phyloP scores from a whole-genome alignment of 2,113 vertebrate genomes.

The Mirounga angustirostris region DNA sequence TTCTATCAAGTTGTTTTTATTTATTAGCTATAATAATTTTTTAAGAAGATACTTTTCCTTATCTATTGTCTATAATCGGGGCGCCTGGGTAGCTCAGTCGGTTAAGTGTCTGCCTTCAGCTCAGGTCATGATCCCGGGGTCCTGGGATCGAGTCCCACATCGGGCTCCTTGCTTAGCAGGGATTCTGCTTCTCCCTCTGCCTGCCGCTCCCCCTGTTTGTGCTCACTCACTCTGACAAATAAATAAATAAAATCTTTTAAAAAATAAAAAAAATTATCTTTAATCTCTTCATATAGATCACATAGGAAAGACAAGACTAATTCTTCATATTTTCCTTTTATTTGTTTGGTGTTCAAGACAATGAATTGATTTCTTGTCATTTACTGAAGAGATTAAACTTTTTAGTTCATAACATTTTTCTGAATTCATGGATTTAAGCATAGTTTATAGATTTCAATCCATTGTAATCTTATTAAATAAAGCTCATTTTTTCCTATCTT shows the following conservation, averaged over 20 bases:
- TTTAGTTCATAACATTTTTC: background rate
- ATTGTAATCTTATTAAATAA: conserved; percentile 14
- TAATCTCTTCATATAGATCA: background rate
- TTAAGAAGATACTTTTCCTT: background rate
- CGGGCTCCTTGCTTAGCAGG: no score
- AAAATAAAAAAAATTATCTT: background rate
- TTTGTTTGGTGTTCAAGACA: background rate
- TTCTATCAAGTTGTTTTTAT: background rate
- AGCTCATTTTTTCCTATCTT: background rate
- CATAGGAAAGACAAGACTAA: background rate
- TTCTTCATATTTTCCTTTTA: conserved; percentile 5
- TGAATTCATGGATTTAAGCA: conserved; percentile 32
- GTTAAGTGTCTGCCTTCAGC: no score
- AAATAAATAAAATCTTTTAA: background rate
- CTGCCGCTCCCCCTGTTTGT: background rate
- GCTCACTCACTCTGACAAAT: background rate
- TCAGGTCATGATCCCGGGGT: background rate
- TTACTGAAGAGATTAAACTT: background rate
- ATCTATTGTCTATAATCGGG: background rate
- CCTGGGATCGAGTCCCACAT: background rate
- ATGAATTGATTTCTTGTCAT: background rate
- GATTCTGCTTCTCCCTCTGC: no score
- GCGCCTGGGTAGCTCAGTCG: no score
- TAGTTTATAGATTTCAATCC: background rate
- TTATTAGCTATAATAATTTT: background rate